Percentiles rank a stretch among this genome's conserved stretches.
These are phyloP conservation scores for Acromyrmex echinatior DNA, from an alignment of 1,140 invertebrate species.

Conservation along the genomic window DNA sequence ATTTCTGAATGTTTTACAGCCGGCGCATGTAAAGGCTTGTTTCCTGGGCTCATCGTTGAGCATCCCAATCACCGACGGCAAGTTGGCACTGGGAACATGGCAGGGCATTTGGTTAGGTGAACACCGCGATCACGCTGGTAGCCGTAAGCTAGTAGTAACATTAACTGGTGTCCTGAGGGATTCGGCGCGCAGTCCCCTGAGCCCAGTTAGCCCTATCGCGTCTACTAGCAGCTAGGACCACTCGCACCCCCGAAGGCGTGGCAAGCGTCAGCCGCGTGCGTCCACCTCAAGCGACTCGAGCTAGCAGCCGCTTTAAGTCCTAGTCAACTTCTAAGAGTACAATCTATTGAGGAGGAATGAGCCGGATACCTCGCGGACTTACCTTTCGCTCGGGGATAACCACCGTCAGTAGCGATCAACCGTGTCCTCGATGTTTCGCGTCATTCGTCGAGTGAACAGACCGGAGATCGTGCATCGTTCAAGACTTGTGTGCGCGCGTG, in stretches of 20 bases:
- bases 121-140: slow-evolving; percentile 97
- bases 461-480: slow-evolving; percentile 40
- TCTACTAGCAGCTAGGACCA: slow-evolving; percentile 95
- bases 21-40: slow-evolving; percentile 98
- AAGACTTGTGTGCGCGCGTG: slow-evolving; percentile 32
- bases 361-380: slow-evolving; percentile 73
- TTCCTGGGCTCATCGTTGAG: slow-evolving; percentile 98
- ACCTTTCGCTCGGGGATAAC: slow-evolving; percentile 37
- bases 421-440: not conserved
- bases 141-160: slow-evolving; percentile 96
- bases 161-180: slow-evolving; percentile 95
- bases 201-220: slow-evolving; percentile 93
- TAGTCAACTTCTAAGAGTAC: slow-evolving; percentile 81
- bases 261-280: slow-evolving; percentile 85
- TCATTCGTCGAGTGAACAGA: slow-evolving; percentile 36
- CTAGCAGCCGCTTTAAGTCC: slow-evolving; percentile 84
- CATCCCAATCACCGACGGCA: slow-evolving; percentile 98
- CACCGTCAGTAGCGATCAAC: slow-evolving; percentile 21
- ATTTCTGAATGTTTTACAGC: slow-evolving; percentile 89
- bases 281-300: slow-evolving; percentile 85
- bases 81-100: slow-evolving; percentile 98
- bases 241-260: slow-evolving; percentile 85
- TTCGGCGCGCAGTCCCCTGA: slow-evolving; percentile 93
- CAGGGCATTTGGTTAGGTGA: slow-evolving; percentile 99
- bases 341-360: slow-evolving; percentile 78